These are phyloP conservation scores for Homalodisca vitripennis DNA, from an alignment of 1,140 invertebrate genomes.

Conservation along the genomic window DNA sequence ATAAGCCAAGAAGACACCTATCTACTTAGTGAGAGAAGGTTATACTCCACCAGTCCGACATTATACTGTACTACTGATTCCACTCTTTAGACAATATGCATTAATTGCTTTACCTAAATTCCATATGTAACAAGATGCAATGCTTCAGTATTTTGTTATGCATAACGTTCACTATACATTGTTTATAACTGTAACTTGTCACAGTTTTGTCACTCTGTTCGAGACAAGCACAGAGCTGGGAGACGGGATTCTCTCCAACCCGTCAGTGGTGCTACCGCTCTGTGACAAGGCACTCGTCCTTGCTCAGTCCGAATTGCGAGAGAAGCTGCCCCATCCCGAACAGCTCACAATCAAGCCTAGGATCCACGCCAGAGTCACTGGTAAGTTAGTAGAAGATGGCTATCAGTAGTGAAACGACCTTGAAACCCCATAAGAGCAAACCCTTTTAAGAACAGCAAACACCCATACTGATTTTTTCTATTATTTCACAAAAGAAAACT, in stretches of 20 bases:
- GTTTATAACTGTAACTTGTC: slow-evolving; percentile 40
- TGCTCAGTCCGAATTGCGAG: slow-evolving; percentile 54
- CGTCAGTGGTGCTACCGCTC: slow-evolving; percentile 56
- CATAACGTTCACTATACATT: slow-evolving; percentile 1
- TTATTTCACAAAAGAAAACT: too few relatives aligned
- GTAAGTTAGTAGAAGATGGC: slow-evolving; percentile 40
- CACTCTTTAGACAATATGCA: slow-evolving; percentile 11
- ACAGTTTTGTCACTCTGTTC: slow-evolving; percentile 63
- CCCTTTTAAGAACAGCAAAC: background rate
- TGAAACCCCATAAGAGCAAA: background rate
- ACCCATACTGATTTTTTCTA: too few relatives aligned
- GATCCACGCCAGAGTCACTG: slow-evolving; percentile 60
- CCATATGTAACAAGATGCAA: slow-evolving; percentile 12
- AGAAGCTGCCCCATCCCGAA: slow-evolving; percentile 44
- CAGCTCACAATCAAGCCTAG: slow-evolving; percentile 57
- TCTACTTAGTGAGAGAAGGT: background rate
- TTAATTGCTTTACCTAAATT: slow-evolving; percentile 33
- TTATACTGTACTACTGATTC: slow-evolving; percentile 16
- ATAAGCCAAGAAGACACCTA: too few relatives aligned
- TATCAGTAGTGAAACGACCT: background rate
- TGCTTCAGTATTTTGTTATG: slow-evolving; percentile 5
- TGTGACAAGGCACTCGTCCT: slow-evolving; percentile 62
- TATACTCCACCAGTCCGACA: background rate
- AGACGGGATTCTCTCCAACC: slow-evolving; percentile 55
- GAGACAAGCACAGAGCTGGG: slow-evolving; percentile 57